A percentile compares a stretch with the other conserved stretches of the same genome.
Conservation (phyloP, 2,797 vertebrate species). For the Peromyscus eremicus region DNA sequence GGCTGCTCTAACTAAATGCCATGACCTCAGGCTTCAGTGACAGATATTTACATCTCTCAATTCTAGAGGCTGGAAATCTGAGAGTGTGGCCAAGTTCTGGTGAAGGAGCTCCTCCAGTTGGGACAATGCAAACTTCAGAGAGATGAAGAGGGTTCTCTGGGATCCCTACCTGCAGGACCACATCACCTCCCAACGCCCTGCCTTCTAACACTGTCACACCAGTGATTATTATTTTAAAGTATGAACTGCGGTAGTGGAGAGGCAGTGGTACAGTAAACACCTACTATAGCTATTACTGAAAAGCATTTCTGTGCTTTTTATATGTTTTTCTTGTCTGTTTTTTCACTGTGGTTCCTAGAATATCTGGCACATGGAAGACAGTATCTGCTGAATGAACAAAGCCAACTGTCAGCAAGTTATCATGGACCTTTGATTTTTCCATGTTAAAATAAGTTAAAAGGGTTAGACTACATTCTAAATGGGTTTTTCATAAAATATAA, state of each 20-base stretch:
- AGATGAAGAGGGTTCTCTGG: background rate
- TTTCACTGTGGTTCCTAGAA: background rate
- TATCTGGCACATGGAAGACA: background rate
- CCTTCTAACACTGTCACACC: background rate
- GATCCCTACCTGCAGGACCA: background rate
- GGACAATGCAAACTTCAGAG: background rate
- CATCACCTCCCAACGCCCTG: background rate
- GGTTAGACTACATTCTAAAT: background rate
- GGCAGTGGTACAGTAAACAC: background rate
- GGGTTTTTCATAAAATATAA: background rate
- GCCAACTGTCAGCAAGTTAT: background rate
- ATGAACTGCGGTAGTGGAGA: background rate
- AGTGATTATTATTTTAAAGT: background rate
- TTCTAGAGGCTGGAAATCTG: background rate
- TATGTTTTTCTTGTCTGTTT: background rate
- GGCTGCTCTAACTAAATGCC: background rate
- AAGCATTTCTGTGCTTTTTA: background rate
- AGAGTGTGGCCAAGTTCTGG: background rate
- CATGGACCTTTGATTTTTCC: background rate
- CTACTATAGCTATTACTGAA: background rate
- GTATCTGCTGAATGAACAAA: background rate
- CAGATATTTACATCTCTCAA: background rate
- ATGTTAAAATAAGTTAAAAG: conserved; percentile 3
- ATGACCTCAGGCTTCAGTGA: background rate
- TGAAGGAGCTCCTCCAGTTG: background rate